These are phyloP conservation scores for Fistularia commersonii DNA, from an alignment of 2,797 vertebrate species.

Conservation along the genomic window DNA sequence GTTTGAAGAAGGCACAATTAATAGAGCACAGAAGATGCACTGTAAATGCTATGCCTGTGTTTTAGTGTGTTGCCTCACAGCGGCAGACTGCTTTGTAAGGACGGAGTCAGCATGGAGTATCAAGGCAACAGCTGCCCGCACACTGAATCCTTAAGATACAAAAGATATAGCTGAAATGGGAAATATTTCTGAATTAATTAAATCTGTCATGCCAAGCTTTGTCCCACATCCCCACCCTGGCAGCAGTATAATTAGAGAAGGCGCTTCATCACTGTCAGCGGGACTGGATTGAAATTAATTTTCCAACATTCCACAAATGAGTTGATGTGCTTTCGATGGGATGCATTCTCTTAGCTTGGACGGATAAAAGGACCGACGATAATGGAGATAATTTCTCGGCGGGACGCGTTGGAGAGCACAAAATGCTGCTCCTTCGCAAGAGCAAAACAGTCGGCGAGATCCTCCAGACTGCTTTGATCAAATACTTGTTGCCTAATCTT, in stretches of 20 bases:
- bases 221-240: conserved; percentile 44
- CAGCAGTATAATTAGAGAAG: conserved; percentile 48
- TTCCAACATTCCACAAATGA: conserved; percentile 52
- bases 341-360: conserved; percentile 40
- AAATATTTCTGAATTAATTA: conserved; percentile 31
- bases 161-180: conserved; percentile 31
- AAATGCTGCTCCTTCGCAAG: not conserved
- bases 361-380: conserved; percentile 45
- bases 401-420: not conserved
- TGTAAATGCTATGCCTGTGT: no score
- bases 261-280: conserved; percentile 48
- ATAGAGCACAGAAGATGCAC: no score
- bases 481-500: conserved; percentile 46
- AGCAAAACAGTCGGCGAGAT: no score
- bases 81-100: no score
- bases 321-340: conserved; percentile 52
- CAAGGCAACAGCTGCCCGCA: no score
- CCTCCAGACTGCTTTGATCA: conserved; percentile 33
- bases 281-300: conserved; percentile 59
- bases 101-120: not conserved
- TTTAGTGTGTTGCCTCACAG: no score
- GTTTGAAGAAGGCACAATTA: no score
- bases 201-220: conserved; percentile 24
- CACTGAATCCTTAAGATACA: conserved; percentile 17
- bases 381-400: conserved; percentile 37